A percentile compares a stretch with the other conserved stretches of the same genome.
These are phyloP conservation scores for Holotrichia oblita DNA, from an alignment of 1,140 invertebrate species.

Conservation along the genomic window DNA sequence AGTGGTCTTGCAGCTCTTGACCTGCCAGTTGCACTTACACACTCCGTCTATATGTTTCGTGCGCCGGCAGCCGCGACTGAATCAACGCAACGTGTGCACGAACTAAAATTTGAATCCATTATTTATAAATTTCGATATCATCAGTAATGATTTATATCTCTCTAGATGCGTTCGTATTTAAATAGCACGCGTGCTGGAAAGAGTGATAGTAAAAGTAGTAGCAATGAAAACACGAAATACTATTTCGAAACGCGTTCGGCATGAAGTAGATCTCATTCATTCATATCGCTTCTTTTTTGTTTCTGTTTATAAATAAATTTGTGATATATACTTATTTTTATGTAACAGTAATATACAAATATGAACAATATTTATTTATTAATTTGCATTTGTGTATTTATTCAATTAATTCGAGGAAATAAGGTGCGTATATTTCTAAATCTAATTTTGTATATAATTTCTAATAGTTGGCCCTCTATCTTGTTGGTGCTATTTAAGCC, in stretches of 20 bases:
- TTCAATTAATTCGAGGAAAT: constrained; percentile 11
- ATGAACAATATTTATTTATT: constrained; percentile 23
- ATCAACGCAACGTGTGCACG: background rate
- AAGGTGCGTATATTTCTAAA: background rate
- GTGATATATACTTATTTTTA: background rate
- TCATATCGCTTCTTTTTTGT: background rate
- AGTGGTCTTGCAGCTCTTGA: constrained; percentile 20
- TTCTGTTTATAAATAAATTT: constrained; percentile 27
- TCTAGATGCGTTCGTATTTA: background rate
- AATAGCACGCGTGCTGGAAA: background rate
- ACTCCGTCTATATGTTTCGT: constrained; percentile 22
- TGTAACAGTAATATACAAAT: background rate
- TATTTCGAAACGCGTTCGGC: background rate
- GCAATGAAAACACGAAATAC: background rate
- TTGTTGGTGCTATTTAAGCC: too few relatives aligned
- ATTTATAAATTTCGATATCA: constrained; percentile 25
- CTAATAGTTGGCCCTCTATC: too few relatives aligned
- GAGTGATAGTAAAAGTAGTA: background rate
- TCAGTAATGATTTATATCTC: background rate
- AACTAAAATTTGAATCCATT: background rate
- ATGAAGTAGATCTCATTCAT: constrained; percentile 6
- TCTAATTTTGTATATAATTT: too few relatives aligned
- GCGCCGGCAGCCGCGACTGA: background rate
- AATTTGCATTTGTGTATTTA: too few relatives aligned
- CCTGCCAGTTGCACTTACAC: constrained; percentile 27